phyloP scores from a whole-genome alignment of 2,113 vertebrate species.

The Phrynocephalus versicolor region DNA sequence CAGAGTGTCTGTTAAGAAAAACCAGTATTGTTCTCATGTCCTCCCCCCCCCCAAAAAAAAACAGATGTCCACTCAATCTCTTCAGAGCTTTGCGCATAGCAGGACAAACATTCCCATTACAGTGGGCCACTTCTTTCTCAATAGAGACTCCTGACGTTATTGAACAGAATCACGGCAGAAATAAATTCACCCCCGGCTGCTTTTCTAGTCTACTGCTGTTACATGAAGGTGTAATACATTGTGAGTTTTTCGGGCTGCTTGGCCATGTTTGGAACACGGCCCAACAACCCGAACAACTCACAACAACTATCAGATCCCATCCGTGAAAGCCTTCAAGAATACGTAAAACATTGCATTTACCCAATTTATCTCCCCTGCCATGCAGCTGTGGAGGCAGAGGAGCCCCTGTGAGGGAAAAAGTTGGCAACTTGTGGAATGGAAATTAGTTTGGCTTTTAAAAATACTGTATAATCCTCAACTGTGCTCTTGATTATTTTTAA shows the following conservation, averaged over 20 bases:
- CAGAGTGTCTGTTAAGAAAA: conserved; percentile 51
- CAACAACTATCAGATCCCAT: too few relatives aligned
- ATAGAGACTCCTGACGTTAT: neutral
- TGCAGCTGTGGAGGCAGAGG: neutral
- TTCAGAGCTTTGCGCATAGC: conserved; percentile 48
- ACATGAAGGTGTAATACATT: too few relatives aligned
- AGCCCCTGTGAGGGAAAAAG: neutral
- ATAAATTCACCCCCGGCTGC: neutral
- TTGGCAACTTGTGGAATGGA: conserved; percentile 34
- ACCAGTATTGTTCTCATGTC: conserved; percentile 48
- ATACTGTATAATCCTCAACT: conserved; percentile 59
- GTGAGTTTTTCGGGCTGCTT: too few relatives aligned
- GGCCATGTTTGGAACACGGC: too few relatives aligned
- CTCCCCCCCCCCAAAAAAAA: neutral
- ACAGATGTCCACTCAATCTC: conserved; percentile 10
- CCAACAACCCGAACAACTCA: too few relatives aligned
- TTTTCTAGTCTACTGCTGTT: neutral
- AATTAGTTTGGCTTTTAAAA: conserved; percentile 33
- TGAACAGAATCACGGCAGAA: neutral
- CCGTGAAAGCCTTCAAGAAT: too few relatives aligned
- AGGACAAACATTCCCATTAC: conserved; percentile 52
- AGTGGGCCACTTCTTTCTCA: neutral
- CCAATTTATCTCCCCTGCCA: neutral
- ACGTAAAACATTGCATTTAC: too few relatives aligned
- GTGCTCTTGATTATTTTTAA: conserved; percentile 65